Conservation (phyloP, 2,797 vertebrate genomes). For the Channallabes apus region DNA sequence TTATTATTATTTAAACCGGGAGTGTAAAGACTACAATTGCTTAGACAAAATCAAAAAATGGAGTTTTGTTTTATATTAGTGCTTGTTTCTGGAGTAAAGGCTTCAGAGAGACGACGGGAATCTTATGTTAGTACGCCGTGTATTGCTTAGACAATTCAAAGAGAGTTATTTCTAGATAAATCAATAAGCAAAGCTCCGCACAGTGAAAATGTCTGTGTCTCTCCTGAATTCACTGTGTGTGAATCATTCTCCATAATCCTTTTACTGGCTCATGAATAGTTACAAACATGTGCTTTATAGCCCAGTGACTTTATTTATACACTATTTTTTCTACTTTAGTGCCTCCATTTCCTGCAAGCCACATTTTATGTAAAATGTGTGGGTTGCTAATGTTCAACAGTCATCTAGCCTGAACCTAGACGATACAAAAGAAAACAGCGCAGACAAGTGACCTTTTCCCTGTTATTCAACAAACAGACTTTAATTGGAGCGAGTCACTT, state of each 20-base stretch:
- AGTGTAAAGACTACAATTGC: neutral
- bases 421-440: constrained; percentile 19
- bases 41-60: neutral
- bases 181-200: neutral
- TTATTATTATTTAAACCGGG: neutral
- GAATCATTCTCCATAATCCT: constrained; percentile 28
- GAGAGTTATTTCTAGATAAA: neutral
- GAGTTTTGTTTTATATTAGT: neutral
- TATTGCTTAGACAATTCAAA: constrained; percentile 5
- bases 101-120: neutral
- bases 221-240: constrained; percentile 18
- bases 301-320: constrained; percentile 14
- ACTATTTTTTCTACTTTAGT: constrained; percentile 7
- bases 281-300: constrained; percentile 26
- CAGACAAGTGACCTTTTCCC: constrained; percentile 28
- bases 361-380: constrained; percentile 25
- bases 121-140: neutral
- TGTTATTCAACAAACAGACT: constrained; percentile 33
- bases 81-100: neutral
- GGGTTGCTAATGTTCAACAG: constrained; percentile 18
- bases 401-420: constrained; percentile 2
- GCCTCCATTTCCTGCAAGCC: neutral
- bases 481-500: constrained; percentile 32
- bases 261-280: constrained; percentile 35
- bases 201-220: neutral